Evolutionary conservation across 2,113 vertebrate species (phyloP), one percentile per base, ranked within the genome.

Genomic region (Galemys pyrenaicus): DNA sequence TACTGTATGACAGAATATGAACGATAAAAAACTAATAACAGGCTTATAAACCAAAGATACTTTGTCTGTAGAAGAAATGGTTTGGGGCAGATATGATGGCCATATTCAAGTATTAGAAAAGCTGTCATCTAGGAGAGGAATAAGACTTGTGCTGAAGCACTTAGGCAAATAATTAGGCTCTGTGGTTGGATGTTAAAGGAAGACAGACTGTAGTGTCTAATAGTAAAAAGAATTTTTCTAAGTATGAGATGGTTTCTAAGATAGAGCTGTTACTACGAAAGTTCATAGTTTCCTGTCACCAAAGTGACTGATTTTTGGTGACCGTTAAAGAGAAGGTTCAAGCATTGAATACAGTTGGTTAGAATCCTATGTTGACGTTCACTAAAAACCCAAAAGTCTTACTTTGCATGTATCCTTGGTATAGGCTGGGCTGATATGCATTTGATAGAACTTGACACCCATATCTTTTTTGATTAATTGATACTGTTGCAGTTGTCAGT

Each of bases 41-140:
- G 22, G 13, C 46, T 87, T 68, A 94, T 62, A 82, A 74, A 46
- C 10, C 2, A 28, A 87, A 51, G 41, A 65, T 62, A 81, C 5
- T 64, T 80, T 44, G 20, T 71, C 9, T 75, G 89, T 84, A 88
- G 60, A 92, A 88, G 51, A 91, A 88, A 83, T 46, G 70, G 64
- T 30, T 35, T 85, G 73, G 30, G 30, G 28, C 22, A 87, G 58
- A 28, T 62, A n/a, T 44, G 22, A 75, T 15, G 70, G 5, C 3
- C 28, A 44, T 64, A 68, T 75, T 87, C 65, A 75, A 70, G 58
- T 88, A 78, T 46, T 54, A 65, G 58, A 84, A 80, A 19, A 83
- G 32, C 26, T 79, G 26, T 37, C 51, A 56, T 54, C 30, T 80
- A 88, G 17, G 58, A 94, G 44, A 65, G 32, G 51, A 87, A 46